Conservation (phyloP, 2,113 vertebrate species). For the Oxygymnocypris stewartii region DNA sequence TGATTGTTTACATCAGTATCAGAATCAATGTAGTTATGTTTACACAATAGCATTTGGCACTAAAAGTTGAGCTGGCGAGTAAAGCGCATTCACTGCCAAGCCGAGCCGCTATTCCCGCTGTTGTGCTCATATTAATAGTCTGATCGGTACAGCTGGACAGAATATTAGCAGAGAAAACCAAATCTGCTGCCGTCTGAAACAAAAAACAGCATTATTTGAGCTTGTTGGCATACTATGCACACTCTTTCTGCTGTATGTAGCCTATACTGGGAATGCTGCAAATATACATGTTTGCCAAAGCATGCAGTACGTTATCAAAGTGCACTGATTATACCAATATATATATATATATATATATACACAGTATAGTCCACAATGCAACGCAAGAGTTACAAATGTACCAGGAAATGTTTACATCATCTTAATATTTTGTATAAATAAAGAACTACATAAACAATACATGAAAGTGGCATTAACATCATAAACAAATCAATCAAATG, state of each 20-base stretch:
- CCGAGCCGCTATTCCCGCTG: background rate
- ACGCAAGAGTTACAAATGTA: no score
- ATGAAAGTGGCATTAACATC: no score
- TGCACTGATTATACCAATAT: background rate
- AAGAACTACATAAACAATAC: no score
- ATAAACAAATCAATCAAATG: no score
- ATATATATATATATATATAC: no score
- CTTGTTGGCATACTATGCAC: background rate
- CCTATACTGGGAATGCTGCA: background rate
- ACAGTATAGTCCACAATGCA: background rate
- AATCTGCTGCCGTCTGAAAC: conserved; percentile 26
- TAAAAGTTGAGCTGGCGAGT: conserved; percentile 30
- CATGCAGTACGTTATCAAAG: background rate
- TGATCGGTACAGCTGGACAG: conserved; percentile 19
- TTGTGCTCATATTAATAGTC: conserved; percentile 15
- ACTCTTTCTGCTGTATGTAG: background rate
- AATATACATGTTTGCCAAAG: background rate
- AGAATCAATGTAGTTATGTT: conserved; percentile 34
- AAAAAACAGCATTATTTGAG: background rate
- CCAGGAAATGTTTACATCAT: no score
- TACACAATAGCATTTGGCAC: conserved; percentile 23
- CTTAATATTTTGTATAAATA: no score
- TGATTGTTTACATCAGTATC: conserved; percentile 22
- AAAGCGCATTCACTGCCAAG: background rate
- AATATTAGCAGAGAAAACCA: conserved; percentile 21